Evolutionary conservation across 1,140 invertebrate genomes (phyloP), one percentile per base, ranked within the genome.

Genomic region (Zaprionus taronus): DNA sequence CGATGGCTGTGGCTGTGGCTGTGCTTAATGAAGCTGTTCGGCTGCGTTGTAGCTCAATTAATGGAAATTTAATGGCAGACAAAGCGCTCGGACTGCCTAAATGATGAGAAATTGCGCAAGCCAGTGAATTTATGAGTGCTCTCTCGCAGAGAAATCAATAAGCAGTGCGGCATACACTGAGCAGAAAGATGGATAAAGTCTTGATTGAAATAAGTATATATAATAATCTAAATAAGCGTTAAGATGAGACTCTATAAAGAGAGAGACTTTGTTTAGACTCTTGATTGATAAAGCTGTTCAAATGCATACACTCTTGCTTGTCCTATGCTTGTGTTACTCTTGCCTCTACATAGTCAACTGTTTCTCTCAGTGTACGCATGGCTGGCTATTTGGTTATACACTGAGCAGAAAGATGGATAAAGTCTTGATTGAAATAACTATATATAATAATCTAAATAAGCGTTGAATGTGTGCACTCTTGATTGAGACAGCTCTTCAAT

Each of bases 31-130:
- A 90, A 90, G 86, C 68, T 83, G 80, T 86, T 72, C 15, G 53
- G 53, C 62, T 53, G 61, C 53, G 15, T 28, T 72, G 71, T 75
- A 58, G 31, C 64, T 71, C 85, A 90, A 90, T 90, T 90, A 90
- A 90, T 66, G 64, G 72, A 90, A 85, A 90, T 66, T 90, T 85
- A 82, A 89, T 89, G 85, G 85, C 58, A 66, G 72, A 85, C 82
- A 89, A 89, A 84, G 68, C 70, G 81, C 65, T 62, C 17, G n/a
- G 15, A 20, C 20, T 55, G 44, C 41, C 53, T 70, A 70, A 79
- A 75, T 83, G 79, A 73, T 90, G 86, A 87, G 79, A 90, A 90
- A 84, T 84, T 41, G 66, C 56, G 51, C 51, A 75, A 70, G 51
- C 41, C 49, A 31, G 65, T 68, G 28, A 69, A 78, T 68, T 68